phyloP scores from a whole-genome alignment of 2,797 vertebrate genomes.

The Scarus forsteni region DNA sequence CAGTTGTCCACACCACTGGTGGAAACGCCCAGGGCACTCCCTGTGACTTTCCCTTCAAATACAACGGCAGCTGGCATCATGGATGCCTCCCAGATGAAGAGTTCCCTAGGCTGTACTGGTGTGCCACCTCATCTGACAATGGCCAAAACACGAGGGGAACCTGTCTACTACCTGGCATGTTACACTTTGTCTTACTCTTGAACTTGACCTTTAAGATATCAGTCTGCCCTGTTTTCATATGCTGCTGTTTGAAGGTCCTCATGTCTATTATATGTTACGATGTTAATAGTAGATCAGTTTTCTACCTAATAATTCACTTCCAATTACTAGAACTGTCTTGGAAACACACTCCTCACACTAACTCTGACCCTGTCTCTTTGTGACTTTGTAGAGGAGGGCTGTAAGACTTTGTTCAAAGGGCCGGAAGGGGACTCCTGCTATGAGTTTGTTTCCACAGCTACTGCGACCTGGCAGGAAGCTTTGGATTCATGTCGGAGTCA shows the following conservation, averaged over 20 bases:
- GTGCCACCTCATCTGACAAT: constrained; percentile 87
- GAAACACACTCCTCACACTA: neutral
- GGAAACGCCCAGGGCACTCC: constrained; percentile 91
- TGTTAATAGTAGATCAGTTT: neutral
- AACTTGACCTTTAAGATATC: neutral
- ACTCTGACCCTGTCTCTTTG: constrained; percentile 1
- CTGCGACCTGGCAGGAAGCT: constrained; percentile 93
- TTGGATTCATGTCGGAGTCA: constrained; percentile 92
- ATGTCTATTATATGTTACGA: too few relatives aligned
- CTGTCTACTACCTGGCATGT: constrained; percentile 91
- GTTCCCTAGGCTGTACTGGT: constrained; percentile 82
- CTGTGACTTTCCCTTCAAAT: constrained; percentile 93
- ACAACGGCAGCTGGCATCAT: constrained; percentile 89
- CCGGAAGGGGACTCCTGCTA: constrained; percentile 87
- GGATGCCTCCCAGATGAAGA: constrained; percentile 82
- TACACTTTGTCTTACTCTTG: constrained; percentile 1
- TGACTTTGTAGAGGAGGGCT: constrained; percentile 88
- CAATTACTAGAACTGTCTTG: neutral
- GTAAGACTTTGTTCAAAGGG: constrained; percentile 84
- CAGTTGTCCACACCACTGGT: constrained; percentile 90
- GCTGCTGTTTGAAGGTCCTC: too few relatives aligned
- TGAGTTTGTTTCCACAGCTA: constrained; percentile 87
- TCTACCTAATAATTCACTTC: neutral
- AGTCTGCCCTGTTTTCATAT: neutral
- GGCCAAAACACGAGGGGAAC: constrained; percentile 84